These are phyloP conservation scores for Carabus problematicus DNA, from an alignment of 2,888 invertebrate species.

Conservation along the genomic window DNA sequence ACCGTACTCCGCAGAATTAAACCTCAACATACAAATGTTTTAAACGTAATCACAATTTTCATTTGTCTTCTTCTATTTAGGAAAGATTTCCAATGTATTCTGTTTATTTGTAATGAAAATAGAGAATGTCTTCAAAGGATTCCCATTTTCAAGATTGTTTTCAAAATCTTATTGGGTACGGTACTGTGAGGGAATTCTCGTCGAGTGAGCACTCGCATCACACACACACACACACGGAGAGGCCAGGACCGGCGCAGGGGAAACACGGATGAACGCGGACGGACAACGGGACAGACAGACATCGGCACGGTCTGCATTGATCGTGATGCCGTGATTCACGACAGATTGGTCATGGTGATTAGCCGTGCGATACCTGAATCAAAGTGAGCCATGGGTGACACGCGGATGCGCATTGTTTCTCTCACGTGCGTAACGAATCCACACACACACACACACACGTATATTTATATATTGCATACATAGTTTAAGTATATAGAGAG, in stretches of 20 bases:
- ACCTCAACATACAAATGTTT: no score
- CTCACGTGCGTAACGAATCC: no score
- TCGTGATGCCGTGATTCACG: constrained; percentile 28
- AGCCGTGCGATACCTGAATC: constrained; percentile 5
- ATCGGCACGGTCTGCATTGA: not conserved
- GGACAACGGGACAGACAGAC: constrained; percentile 17
- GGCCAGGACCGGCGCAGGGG: constrained; percentile 12
- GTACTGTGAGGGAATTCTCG: constrained; percentile 27
- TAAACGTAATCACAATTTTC: no score
- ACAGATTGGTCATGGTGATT: constrained; percentile 31
- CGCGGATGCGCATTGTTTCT: not conserved
- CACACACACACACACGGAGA: constrained; percentile 7
- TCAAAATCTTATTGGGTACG: not conserved
- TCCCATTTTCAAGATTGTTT: no score
- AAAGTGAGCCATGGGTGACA: not conserved
- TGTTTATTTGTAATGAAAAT: no score
- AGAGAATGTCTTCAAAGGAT: no score
- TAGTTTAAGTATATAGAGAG: no score
- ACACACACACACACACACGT: no score
- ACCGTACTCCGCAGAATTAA: not conserved
- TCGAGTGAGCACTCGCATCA: constrained; percentile 24
- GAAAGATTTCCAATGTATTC: no score
- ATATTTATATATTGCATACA: no score
- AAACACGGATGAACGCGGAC: constrained; percentile 31
- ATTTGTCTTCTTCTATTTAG: no score